These are phyloP conservation scores for Cylas formicarius DNA, from an alignment of 1,140 invertebrate species.

Conservation along the genomic window DNA sequence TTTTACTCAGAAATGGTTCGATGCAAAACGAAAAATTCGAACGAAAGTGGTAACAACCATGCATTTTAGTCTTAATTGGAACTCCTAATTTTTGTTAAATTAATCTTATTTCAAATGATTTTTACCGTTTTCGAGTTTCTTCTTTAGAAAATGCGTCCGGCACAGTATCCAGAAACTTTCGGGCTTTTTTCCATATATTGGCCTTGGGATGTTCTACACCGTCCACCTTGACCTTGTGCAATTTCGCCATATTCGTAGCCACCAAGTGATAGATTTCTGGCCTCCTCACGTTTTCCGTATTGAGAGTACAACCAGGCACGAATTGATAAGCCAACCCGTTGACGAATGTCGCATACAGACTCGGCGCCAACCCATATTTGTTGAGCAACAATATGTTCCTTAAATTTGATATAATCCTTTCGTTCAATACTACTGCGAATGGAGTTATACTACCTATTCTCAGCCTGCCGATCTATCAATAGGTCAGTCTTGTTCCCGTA, in stretches of 20 bases:
- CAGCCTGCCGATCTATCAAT: constrained; percentile 82
- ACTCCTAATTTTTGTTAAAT: no score
- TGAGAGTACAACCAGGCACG: constrained; percentile 74
- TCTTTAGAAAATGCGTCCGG: constrained; percentile 56
- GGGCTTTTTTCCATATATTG: constrained; percentile 65
- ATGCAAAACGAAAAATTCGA: no score
- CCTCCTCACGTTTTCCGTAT: constrained; percentile 59
- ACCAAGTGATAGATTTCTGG: constrained; percentile 67
- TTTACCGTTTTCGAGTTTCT: no score
- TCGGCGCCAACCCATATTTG: constrained; percentile 69
- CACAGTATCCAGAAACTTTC: constrained; percentile 66
- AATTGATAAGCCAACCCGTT: constrained; percentile 95
- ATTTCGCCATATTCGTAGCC: constrained; percentile 70
- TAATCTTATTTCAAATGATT: no score
- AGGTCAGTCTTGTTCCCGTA: constrained; percentile 92
- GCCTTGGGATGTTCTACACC: constrained; percentile 44
- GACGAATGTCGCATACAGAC: constrained; percentile 83
- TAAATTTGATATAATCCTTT: constrained; percentile 30
- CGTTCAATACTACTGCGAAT: no score
- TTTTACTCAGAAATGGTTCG: no score
- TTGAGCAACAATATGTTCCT: constrained; percentile 66
- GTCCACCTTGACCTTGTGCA: constrained; percentile 59
- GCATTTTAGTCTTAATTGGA: no score
- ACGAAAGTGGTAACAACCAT: no score
- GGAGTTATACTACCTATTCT: constrained; percentile 68